Evolutionary conservation across 1,140 invertebrate species (phyloP), one percentile per base, ranked within the genome.

Genomic region (Teleogryllus occipitalis): DNA sequence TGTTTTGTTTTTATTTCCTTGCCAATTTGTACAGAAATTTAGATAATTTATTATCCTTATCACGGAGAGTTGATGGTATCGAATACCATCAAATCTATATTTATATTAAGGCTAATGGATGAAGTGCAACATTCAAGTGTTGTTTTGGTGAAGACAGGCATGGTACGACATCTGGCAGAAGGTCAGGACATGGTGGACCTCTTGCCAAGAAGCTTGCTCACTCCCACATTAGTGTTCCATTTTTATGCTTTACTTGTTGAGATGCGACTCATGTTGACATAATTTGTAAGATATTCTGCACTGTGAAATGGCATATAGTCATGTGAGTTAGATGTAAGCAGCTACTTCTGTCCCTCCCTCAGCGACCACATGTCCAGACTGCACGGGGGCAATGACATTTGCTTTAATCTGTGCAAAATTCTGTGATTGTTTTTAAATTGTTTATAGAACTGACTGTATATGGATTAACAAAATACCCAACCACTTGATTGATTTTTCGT

Each of bases 181-280:
- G 54, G 54, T 10, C 54, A 14, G 54, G 54, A 18, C 10, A 65
- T 65, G 10, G 18, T 10, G 10, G 54, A 65, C 54, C 54, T 65
- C 18, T 18, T 65, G 54, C 54, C 54, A 65, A 65, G 54, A 10
- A 18, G 54, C 54, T 65, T 65, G 54, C 54, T 65, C 54, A 65
- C 54, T 14, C 54, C 54, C 54, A 65, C 54, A 65, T 65, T 65
- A 65, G 54, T 65, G 54, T 65, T 65, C 54, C 10, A 65, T 65
- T 65, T 65, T 65, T 65, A 65, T 65, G 54, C 54, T 65, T 65
- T 65, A 65, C 54, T 65, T 65, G 54, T 65, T 65, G 54, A 65
- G 54, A 65, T 65, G 54, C 18, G 54, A 65, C 10, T 65, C 54
- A 65, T 65, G 54, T 65, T 65, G 54, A 39, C 54, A 65, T 65